phyloP scores from a whole-genome alignment of 92 coral and sea anemone genomes.

The Pocillopora meandrina region DNA sequence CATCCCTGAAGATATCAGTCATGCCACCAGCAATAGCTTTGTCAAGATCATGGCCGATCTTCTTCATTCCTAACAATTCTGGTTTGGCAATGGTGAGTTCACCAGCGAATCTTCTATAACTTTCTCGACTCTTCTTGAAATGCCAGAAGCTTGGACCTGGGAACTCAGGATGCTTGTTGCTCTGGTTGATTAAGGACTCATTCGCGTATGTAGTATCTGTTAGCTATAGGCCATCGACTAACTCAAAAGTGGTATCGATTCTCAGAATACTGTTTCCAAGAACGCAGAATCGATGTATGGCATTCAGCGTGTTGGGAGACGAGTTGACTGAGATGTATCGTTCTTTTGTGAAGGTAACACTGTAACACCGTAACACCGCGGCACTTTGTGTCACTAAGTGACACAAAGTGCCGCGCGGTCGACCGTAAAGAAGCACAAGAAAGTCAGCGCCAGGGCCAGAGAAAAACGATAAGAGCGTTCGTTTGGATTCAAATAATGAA shows the following conservation, averaged over 20 bases:
- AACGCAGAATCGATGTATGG: constrained; percentile 56
- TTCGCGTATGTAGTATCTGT: constrained; percentile 46
- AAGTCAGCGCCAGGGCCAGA: too few species aligned
- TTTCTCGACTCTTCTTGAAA: constrained; percentile 46
- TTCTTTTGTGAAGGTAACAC: constrained; percentile 59
- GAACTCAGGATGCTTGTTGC: constrained; percentile 56
- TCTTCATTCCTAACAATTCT: constrained; percentile 50
- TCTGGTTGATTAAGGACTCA: constrained; percentile 33
- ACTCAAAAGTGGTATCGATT: constrained; percentile 69
- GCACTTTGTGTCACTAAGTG: too few species aligned
- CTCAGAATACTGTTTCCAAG: constrained; percentile 54
- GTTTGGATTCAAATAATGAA: too few species aligned
- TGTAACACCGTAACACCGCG: neutral
- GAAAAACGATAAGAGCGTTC: too few species aligned
- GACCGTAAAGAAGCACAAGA: too few species aligned
- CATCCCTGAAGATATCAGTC: constrained; percentile 61
- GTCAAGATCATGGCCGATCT: constrained; percentile 65
- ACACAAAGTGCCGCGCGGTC: too few species aligned
- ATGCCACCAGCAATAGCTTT: constrained; percentile 56
- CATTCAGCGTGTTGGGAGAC: constrained; percentile 55
- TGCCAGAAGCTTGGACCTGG: constrained; percentile 70
- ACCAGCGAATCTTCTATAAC: constrained; percentile 59
- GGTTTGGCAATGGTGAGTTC: constrained; percentile 57
- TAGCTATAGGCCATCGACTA: constrained; percentile 72
- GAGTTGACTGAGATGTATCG: constrained; percentile 46